These are phyloP conservation scores for Microcebus lehilahytsara DNA, from an alignment of 2,113 vertebrate genomes.

Conservation along the genomic window DNA sequence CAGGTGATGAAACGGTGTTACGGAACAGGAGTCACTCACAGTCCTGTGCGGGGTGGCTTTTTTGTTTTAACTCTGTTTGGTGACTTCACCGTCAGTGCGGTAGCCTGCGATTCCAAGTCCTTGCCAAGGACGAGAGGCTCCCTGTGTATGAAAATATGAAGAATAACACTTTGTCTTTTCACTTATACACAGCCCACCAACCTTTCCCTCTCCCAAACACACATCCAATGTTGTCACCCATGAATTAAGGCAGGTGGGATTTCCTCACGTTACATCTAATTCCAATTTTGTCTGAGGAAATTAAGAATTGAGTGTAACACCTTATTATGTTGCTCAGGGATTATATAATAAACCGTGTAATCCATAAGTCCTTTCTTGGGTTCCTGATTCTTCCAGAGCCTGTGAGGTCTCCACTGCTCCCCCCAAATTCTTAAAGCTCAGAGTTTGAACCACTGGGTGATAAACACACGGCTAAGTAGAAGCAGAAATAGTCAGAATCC, in stretches of 20 bases:
- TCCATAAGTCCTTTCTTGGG: not conserved
- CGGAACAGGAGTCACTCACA: accelerated
- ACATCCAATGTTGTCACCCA: accelerated
- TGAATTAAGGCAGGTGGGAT: not conserved
- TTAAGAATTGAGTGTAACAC: accelerated
- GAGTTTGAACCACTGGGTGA: not conserved
- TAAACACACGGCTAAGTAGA: not conserved
- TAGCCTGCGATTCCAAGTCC: not conserved
- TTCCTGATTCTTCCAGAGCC: not conserved
- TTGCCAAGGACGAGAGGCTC: not conserved
- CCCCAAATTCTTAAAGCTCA: not conserved
- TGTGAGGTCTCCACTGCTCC: accelerated
- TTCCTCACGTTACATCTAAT: not conserved
- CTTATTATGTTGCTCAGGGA: not conserved
- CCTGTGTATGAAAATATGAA: accelerated
- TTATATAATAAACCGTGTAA: accelerated
- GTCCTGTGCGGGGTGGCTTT: too few species aligned
- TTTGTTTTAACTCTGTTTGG: not conserved
- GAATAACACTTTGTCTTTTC: accelerated
- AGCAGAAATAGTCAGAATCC: accelerated
- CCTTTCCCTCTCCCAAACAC: not conserved
- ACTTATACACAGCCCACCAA: not conserved
- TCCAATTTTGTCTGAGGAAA: not conserved
- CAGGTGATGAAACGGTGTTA: accelerated
- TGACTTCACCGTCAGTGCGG: not conserved